A percentile compares a stretch with the other conserved stretches of the same genome.
These are phyloP conservation scores for Sminthurides aquaticus DNA, from an alignment of 2,888 invertebrate genomes.

Conservation along the genomic window DNA sequence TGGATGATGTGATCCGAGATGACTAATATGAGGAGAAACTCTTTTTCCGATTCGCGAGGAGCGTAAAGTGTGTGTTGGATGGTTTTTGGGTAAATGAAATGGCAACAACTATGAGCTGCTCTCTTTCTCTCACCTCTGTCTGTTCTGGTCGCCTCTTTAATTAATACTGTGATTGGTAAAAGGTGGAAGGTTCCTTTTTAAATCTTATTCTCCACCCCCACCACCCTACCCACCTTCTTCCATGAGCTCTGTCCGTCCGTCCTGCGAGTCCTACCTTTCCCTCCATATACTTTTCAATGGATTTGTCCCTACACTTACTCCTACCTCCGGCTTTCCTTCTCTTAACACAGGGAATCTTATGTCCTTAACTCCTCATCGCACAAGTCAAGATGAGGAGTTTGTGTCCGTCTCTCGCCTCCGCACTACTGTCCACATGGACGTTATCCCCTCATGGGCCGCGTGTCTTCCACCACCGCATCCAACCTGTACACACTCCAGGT, in stretches of 20 bases:
- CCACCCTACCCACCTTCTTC: background rate
- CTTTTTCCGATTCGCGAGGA: too few relatives aligned
- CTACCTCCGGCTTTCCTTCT: slow-evolving; percentile 9
- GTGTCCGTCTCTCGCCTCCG: too few relatives aligned
- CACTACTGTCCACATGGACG: background rate
- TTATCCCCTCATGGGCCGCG: background rate
- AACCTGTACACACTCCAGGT: background rate
- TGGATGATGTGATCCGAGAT: too few relatives aligned
- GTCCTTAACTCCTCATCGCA: background rate
- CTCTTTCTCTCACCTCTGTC: background rate
- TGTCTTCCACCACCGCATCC: background rate
- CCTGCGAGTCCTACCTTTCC: background rate
- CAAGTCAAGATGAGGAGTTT: too few relatives aligned
- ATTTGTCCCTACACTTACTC: background rate
- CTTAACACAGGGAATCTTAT: background rate
- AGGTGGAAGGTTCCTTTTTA: slow-evolving; percentile 3
- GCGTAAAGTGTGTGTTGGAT: too few relatives aligned
- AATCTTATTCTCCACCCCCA: background rate
- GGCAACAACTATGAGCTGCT: too few relatives aligned
- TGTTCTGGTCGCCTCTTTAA: background rate
- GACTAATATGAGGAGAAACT: too few relatives aligned
- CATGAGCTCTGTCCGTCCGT: background rate
- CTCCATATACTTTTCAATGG: too few relatives aligned
- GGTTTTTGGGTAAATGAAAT: too few relatives aligned
- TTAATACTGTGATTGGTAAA: slow-evolving; percentile 5